Conservation (phyloP, 2,888 invertebrate genomes). For the Altica lythri region DNA sequence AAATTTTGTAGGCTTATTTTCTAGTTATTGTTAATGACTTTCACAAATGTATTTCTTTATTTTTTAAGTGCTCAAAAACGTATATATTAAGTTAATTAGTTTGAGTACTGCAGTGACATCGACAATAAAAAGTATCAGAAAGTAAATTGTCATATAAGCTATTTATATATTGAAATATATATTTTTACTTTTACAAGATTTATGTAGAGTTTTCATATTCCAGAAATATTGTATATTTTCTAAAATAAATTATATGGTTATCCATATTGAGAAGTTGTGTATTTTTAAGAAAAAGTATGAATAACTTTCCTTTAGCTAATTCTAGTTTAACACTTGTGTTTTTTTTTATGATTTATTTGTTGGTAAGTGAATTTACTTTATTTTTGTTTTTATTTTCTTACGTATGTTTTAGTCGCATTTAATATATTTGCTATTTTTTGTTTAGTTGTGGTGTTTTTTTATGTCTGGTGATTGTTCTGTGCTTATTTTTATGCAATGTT, state of each 20-base stretch:
- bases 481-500: constrained; percentile 7
- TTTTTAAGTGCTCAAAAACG: no score
- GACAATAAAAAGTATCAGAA: constrained; percentile 22
- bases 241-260: constrained; percentile 29
- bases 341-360: no score
- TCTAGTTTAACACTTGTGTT: no score
- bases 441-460: constrained; percentile 13
- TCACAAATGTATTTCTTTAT: no score
- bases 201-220: constrained; percentile 12
- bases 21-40: no score
- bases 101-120: constrained; percentile 13
- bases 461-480: constrained; percentile 14
- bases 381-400: no score
- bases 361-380: constrained; percentile 7
- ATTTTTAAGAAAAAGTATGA: no score
- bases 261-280: constrained; percentile 13
- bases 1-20: no score
- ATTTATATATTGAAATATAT: constrained; percentile 11
- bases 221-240: constrained; percentile 30
- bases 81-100: no score
- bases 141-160: constrained; percentile 9
- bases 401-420: background rate
- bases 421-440: constrained; percentile 12
- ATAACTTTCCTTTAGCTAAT: no score
- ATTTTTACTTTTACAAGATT: constrained; percentile 15